Evolutionary conservation across 2,113 vertebrate genomes (phyloP), one percentile per base, ranked within the genome.

Genomic region (Pachyramphus minor): DNA sequence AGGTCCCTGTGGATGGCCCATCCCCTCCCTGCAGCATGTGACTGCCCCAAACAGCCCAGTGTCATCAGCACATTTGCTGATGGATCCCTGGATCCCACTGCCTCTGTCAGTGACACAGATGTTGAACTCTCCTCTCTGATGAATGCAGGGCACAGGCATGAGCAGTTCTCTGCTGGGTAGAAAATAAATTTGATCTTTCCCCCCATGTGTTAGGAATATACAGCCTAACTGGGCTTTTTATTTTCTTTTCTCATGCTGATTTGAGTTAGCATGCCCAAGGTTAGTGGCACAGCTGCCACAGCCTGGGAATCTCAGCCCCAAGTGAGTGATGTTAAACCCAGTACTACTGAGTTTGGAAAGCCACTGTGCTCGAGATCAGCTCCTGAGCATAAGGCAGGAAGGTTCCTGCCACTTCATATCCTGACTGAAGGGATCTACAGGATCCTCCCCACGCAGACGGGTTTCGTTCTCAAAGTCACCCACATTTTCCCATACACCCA

Each of bases 331-430:
- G 18, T 13, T 31, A 64, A 71, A 49, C 12, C 16, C 28, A 15
- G 25, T 84, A 27, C 21, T 12, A 6, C 23, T 1, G 35, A 58
- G 22, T 30, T 24, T 27, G 30, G 33, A 59, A 74, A 53, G 41
- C 0, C 0, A 66, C 39, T 1, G 7, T 25, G 8, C 27, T 30
- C 1, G 5, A 28, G 72, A 52, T 7, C 1, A 1, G 28, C 18
- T 25, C 6, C 23, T 12, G 3, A 17, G 37, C 18, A 11, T 6
- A 33, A 76, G 39, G 27, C 45, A 75, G 50, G 60, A 91, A 14
- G 37, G 0, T 16, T 47, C 2, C 0, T 8, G 14, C 20, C 23
- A 3, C 45, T 88, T 28, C 68, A 23, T 19, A 14, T 6, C 37
- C 72, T 41, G 42, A 11, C 31, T 69, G 31, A 25, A 75, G 16